These are phyloP conservation scores for Pseudoatta argentina DNA, from an alignment of 1,140 invertebrate species.

Conservation along the genomic window DNA sequence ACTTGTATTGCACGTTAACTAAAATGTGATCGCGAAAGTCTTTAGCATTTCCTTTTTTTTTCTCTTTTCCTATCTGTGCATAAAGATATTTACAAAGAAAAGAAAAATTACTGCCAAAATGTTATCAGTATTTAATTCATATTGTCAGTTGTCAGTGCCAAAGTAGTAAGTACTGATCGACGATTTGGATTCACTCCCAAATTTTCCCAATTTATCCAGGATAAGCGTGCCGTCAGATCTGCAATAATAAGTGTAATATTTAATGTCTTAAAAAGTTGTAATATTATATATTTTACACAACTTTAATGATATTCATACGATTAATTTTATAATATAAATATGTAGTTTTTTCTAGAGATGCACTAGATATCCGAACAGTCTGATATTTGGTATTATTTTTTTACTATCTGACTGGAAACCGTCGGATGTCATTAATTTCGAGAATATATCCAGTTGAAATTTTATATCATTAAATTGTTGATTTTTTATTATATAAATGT, in stretches of 20 bases:
- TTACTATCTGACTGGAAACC: no score
- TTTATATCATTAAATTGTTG: no score
- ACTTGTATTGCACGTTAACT: constrained; percentile 83
- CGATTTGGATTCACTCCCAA: constrained; percentile 96
- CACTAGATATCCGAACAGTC: no score
- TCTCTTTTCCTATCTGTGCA: constrained; percentile 59
- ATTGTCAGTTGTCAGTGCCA: constrained; percentile 93
- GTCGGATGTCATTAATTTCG: no score
- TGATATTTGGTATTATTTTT: no score
- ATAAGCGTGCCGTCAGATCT: constrained; percentile 98
- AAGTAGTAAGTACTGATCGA: constrained; percentile 92
- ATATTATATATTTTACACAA: background rate
- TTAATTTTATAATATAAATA: constrained; percentile 10
- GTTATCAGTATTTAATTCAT: constrained; percentile 85
- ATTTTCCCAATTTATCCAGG: constrained; percentile 99
- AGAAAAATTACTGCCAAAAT: constrained; percentile 32
- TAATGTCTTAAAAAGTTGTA: background rate
- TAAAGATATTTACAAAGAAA: constrained; percentile 82
- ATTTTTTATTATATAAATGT: no score
- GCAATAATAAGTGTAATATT: constrained; percentile 60
- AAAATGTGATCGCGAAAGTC: constrained; percentile 71
- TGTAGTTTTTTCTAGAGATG: background rate
- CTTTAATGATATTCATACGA: background rate
- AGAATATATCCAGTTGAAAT: no score
- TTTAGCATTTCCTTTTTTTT: background rate